Evolutionary conservation across 2,888 invertebrate species (phyloP).

Genomic region (Tineola bisselliella): DNA sequence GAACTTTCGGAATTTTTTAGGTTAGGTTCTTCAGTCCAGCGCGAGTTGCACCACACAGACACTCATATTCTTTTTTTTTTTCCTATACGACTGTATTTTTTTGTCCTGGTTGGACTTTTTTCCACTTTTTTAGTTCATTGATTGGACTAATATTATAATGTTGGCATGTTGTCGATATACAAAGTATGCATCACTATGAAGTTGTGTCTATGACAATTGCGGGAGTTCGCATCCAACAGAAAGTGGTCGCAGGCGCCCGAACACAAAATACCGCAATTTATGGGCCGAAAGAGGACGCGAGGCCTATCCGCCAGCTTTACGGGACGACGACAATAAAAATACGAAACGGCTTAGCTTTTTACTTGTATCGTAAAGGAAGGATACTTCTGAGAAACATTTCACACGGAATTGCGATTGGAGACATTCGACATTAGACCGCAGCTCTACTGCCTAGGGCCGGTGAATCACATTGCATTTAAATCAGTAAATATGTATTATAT

Average conservation of each 20-base stretch:
- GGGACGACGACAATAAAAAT: background rate
- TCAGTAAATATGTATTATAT: too few relatives aligned
- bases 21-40: too few relatives aligned
- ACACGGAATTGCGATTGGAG: background rate
- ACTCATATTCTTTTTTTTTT: too few relatives aligned
- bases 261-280: conserved; percentile 8
- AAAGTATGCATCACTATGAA: background rate
- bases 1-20: too few relatives aligned
- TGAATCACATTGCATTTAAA: too few relatives aligned
- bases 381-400: background rate
- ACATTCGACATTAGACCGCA: too few relatives aligned
- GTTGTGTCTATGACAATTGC: background rate
- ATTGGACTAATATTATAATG: too few relatives aligned
- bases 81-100: too few relatives aligned
- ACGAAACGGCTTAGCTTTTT: background rate
- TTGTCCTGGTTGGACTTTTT: too few relatives aligned
- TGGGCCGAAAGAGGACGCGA: background rate
- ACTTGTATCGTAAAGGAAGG: background rate
- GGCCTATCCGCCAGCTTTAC: background rate
- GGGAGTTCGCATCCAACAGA: background rate
- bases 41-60: too few relatives aligned
- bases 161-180: background rate
- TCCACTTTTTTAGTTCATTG: too few relatives aligned
- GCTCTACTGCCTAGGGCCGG: too few relatives aligned
- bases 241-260: background rate